Evolutionary conservation across 2,797 vertebrate species (phyloP).

Genomic region (Cheirogaleus major): DNA sequence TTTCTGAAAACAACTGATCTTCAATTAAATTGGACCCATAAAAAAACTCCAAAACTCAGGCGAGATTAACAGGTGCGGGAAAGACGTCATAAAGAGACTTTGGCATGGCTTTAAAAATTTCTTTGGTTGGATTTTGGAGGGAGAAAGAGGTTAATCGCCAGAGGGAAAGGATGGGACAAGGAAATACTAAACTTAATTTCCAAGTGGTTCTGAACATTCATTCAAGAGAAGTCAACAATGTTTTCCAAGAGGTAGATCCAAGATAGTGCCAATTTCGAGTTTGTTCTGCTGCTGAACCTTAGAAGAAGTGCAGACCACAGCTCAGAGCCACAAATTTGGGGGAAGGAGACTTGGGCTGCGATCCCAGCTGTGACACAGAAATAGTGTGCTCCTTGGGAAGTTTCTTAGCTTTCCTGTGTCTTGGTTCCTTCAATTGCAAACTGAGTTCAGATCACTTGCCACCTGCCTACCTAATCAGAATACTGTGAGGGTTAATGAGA

Average conservation of each 20-base stretch:
- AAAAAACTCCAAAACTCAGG: not conserved
- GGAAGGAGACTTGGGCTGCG: not conserved
- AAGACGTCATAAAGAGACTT: not conserved
- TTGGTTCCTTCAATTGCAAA: slow-evolving; percentile 56
- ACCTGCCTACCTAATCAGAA: slow-evolving; percentile 82
- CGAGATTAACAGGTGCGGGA: not conserved
- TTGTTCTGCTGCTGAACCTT: not conserved
- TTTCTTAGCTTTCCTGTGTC: slow-evolving; percentile 55
- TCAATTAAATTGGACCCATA: not conserved
- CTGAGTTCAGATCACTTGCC: slow-evolving; percentile 74
- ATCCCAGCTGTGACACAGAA: not conserved
- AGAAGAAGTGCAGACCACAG: not conserved
- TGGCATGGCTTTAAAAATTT: not conserved
- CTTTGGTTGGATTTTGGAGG: not conserved
- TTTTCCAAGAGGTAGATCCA: not conserved
- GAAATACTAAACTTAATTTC: not conserved
- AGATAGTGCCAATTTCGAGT: not conserved
- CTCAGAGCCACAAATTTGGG: not conserved
- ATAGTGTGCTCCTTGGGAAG: not conserved
- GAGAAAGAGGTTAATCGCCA: not conserved
- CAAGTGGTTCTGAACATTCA: not conserved
- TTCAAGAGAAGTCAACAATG: not conserved
- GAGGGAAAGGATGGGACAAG: not conserved
- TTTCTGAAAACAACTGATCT: slow-evolving; percentile 29
- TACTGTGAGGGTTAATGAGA: slow-evolving; percentile 78